These are phyloP conservation scores for Frankliniella intonsa DNA, from an alignment of 2,888 invertebrate genomes.

Conservation along the genomic window DNA sequence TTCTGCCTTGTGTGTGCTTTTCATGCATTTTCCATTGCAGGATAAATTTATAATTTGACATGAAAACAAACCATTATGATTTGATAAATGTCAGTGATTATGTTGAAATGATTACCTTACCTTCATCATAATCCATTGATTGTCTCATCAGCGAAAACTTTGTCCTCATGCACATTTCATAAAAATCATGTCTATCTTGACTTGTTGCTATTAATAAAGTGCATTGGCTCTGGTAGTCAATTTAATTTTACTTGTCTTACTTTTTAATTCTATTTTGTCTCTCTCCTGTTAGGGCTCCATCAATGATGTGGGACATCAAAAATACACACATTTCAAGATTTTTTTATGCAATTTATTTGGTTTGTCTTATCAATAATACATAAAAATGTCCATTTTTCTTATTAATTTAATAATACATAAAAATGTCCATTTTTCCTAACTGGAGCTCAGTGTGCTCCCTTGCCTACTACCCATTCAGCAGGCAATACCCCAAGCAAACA, in stretches of 20 bases:
- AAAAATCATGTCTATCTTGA: neutral
- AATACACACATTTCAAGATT: neutral
- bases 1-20: too few species aligned
- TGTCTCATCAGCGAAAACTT: neutral
- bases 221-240: neutral
- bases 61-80: too few species aligned
- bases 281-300: neutral
- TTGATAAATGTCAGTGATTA: too few species aligned
- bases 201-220: neutral
- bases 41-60: too few species aligned
- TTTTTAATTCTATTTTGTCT: neutral
- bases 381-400: slow-evolving; percentile 24
- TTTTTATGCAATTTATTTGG: slow-evolving; percentile 24
- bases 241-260: neutral
- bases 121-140: too few species aligned
- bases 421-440: slow-evolving; percentile 24
- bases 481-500: slow-evolving; percentile 24
- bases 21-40: too few species aligned
- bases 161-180: neutral
- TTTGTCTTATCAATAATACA: slow-evolving; percentile 24
- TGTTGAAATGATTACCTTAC: too few species aligned
- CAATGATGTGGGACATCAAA: neutral
- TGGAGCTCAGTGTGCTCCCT: slow-evolving; percentile 19
- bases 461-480: slow-evolving; percentile 21
- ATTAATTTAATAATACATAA: slow-evolving; percentile 21